phyloP scores from a whole-genome alignment of 2,797 vertebrate species.

The Poecilia picta region DNA sequence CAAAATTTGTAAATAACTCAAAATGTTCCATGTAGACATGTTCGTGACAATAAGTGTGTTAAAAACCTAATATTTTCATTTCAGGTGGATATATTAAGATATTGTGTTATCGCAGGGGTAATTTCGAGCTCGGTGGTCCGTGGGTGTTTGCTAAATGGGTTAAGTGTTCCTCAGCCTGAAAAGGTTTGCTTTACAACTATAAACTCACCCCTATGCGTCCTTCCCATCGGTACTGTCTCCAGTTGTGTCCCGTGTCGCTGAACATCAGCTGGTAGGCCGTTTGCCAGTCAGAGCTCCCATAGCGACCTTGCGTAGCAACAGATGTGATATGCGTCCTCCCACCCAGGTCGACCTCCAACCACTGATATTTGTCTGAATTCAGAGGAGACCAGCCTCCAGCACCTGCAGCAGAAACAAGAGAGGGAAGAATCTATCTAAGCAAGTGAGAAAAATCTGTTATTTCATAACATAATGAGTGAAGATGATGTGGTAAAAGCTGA shows the following conservation, averaged over 20 bases:
- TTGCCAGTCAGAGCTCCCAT: slow-evolving; percentile 92
- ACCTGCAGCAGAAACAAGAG: slow-evolving; percentile 37
- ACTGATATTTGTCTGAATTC: slow-evolving; percentile 83
- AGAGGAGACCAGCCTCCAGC: slow-evolving; percentile 91
- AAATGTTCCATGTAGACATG: too few species aligned
- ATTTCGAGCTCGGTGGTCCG: too few species aligned
- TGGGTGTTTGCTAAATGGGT: too few species aligned
- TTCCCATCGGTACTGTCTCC: slow-evolving; percentile 90
- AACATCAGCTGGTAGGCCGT: slow-evolving; percentile 88
- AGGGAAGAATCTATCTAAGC: background rate
- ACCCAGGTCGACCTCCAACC: slow-evolving; percentile 91
- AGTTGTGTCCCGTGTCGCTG: slow-evolving; percentile 92
- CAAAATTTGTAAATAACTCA: too few species aligned
- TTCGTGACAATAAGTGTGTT: too few species aligned
- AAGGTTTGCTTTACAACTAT: too few species aligned
- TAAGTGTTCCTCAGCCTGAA: too few species aligned
- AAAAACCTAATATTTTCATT: too few species aligned
- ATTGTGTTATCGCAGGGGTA: too few species aligned
- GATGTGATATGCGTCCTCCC: slow-evolving; percentile 86
- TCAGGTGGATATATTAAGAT: too few species aligned
- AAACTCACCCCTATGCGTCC: slow-evolving; percentile 86
- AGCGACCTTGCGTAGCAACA: slow-evolving; percentile 88
- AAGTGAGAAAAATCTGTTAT: background rate
- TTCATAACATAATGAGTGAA: background rate
- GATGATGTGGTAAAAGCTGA: background rate